Base-by-base conservation (phyloP, 2,888 invertebrate genomes). In the Pimpla rufipes region DNA sequence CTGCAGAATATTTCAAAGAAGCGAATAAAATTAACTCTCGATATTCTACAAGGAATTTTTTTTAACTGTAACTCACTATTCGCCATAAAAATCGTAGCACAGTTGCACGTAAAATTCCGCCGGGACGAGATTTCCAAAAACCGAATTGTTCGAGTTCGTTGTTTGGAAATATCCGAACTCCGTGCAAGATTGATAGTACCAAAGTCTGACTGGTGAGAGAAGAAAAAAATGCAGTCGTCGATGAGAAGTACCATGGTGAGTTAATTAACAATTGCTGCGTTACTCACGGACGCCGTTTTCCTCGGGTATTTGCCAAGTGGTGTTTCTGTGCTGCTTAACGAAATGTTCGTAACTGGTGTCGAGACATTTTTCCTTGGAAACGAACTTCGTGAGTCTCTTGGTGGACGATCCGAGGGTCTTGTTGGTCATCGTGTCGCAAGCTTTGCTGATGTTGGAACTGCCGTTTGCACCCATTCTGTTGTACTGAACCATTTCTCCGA, bases 91-190 rank as follows among this genome's bases (percentile, higher is more conserved):
- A 83, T 92, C 93, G 7, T 85, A 85, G 86, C 95, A 95, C 50
- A 94, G 85, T 21, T 92, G 92, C 5, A 93, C 91, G 86, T 93
- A 95, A 90, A 94, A 95, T 62, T 94, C 93, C 16, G 95, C 73
- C 0, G 94, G 94, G 11, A 95, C 92, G 0, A 93, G 90, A 62
- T 91, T 93, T 13, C 95, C 95, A 94, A 96, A 97, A 0, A 96
- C 96, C 82, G 96, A 95, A 0, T 93, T 90, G 0, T 88, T 67
- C 11, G 95, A 95, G 82, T 94, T 95, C 0, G 97, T 96, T 1
- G 96, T 96, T 94, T 97, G 97, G 93, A 95, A 97, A 94, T 96
- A 98, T 74, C 97, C 98, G 92, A 96, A 98, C 94, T 98, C 97
- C 70, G 96, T 96, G 92, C 98, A 98, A 0, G 97, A 97, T 93